Percentiles rank a stretch among this genome's conserved stretches.
These are phyloP conservation scores for Solea senegalensis DNA, from an alignment of 2,113 vertebrate genomes.

Conservation along the genomic window DNA sequence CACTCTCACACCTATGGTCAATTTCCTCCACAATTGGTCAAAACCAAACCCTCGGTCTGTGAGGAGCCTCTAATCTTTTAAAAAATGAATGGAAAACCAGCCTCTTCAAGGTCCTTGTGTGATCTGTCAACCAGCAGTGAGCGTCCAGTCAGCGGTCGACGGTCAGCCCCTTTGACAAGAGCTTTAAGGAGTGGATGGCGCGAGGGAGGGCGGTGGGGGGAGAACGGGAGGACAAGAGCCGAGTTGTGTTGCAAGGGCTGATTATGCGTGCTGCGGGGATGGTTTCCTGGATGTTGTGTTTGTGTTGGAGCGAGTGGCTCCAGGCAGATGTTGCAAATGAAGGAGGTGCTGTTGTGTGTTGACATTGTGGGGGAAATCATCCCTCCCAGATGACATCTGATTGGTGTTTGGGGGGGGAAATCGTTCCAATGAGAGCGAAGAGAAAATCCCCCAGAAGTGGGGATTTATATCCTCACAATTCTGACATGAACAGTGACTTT, in stretches of 20 bases:
- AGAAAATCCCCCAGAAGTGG: not conserved
- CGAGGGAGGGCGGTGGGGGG: slow-evolving; percentile 40
- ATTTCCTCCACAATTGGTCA: slow-evolving; percentile 26
- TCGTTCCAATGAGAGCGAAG: slow-evolving; percentile 17
- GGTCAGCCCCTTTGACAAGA: slow-evolving; percentile 54
- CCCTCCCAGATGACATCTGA: slow-evolving; percentile 43
- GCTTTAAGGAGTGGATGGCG: slow-evolving; percentile 50
- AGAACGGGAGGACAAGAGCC: slow-evolving; percentile 61
- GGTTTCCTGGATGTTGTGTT: slow-evolving; percentile 75
- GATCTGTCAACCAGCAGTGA: slow-evolving; percentile 55
- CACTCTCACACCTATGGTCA: no score
- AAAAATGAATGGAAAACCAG: slow-evolving; percentile 53
- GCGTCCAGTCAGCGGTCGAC: slow-evolving; percentile 60
- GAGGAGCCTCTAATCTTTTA: slow-evolving; percentile 36
- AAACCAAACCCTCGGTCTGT: slow-evolving; percentile 30
- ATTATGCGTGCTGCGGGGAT: slow-evolving; percentile 62
- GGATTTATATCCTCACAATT: not conserved
- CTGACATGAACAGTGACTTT: not conserved
- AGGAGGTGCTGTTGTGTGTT: slow-evolving; percentile 69
- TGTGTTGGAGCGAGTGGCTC: slow-evolving; percentile 75
- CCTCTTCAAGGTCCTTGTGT: slow-evolving; percentile 42
- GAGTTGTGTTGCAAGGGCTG: slow-evolving; percentile 69
- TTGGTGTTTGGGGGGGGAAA: slow-evolving; percentile 41
- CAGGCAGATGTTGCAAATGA: slow-evolving; percentile 80
- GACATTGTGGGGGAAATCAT: slow-evolving; percentile 39